These are phyloP conservation scores for Eulacestoma nigropectus DNA, from an alignment of 2,113 vertebrate species.

Conservation along the genomic window DNA sequence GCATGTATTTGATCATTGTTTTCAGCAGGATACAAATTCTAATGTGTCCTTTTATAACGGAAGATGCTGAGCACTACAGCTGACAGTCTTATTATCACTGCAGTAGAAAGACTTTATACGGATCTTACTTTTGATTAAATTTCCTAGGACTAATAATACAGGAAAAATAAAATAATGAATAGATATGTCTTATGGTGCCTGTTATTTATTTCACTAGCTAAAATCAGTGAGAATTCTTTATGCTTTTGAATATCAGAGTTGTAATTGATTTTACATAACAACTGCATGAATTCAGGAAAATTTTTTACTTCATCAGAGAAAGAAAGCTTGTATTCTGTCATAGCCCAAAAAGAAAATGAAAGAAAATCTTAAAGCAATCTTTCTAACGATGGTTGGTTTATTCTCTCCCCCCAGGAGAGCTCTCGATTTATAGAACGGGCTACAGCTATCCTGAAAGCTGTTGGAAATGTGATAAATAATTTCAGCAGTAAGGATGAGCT, in stretches of 20 bases:
- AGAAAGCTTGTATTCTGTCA: neutral
- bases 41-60: neutral
- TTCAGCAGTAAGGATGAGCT: conserved; percentile 71
- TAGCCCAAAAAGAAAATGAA: neutral
- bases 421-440: conserved; percentile 78
- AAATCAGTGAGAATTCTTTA: neutral
- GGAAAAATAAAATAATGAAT: neutral
- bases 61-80: neutral
- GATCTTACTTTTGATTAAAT: neutral
- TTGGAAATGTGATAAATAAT: conserved; percentile 77
- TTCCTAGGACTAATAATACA: neutral
- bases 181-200: neutral
- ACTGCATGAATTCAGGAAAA: neutral
- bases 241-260: neutral
- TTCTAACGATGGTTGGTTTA: neutral
- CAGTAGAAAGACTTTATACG: neutral
- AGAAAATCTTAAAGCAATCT: neutral
- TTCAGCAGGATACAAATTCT: neutral
- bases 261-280: neutral
- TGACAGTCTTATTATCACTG: neutral
- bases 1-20: neutral
- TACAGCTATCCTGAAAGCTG: conserved; percentile 72
- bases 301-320: neutral
- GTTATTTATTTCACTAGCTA: neutral
- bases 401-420: conserved; percentile 79